Base-by-base conservation (phyloP, 2,888 invertebrate genomes). In the Lasioglossum zephyrum region DNA sequence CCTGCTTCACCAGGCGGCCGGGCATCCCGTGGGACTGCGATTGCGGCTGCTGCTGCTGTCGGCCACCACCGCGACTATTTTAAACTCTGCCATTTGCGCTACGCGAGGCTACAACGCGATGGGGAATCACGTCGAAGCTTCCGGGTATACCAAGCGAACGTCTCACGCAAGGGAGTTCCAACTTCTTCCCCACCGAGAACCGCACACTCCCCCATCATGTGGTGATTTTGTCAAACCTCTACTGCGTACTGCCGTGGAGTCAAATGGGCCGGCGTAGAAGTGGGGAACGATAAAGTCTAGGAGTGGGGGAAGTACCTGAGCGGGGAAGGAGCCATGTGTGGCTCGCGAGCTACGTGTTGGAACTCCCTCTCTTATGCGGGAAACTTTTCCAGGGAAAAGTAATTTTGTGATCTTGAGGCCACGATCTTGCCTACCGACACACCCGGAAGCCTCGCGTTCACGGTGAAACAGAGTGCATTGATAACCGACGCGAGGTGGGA, bases 1-100 rank as follows among this genome's bases (percentile, higher is more conserved):
- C 95, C 91, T 96, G 96, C 88, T 95, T 95, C 60, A 95, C 96
- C 95, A 97, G 96, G 88, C 95, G 95, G 87, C 93, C 95, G 79
- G 93, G 93, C 79, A 93, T 89, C 70, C 84, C 82, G 72, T 92
- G 92, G 79, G 87, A 84, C 44, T 89, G 92, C 69, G 89, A 87
- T 87, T 94, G 95, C 86, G 93, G 94, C 77, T 94, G 95, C 47
- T 80, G 82, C 83, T 83, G 83, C 85, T 77, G 79, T 76, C 60
- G 72, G 74, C 69, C 70, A 86, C 80, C 79, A 85, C 86, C 74
- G 76, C 79, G 76, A 31, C 87, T 86, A 87, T 77, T 79, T 84
- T 85, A 84, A 90, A 91, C 83, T 90, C 88, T 85, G 75, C 49
- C 66, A 66, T 84, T 76, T 75, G 9, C 73, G 81, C 49, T 41